Conservation (phyloP, 2,113 vertebrate species). For the Catharus minimus region DNA sequence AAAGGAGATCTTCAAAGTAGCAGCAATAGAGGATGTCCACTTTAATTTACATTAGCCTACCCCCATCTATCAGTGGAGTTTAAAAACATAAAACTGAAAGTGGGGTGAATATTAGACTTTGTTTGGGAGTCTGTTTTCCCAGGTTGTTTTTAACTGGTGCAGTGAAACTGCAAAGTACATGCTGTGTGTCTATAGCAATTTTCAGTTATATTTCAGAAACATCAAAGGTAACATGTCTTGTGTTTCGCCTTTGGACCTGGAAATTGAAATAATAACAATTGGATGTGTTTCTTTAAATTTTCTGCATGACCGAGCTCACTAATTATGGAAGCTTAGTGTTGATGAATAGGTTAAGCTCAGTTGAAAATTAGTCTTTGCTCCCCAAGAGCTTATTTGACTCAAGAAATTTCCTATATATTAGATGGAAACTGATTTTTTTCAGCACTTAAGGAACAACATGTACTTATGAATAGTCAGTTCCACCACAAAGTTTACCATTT, state of each 20-base stretch:
- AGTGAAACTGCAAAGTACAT: not conserved
- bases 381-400: constrained; percentile 33
- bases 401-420: constrained; percentile 18
- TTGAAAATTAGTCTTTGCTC: constrained; percentile 38
- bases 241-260: constrained; percentile 35
- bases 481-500: constrained; percentile 26
- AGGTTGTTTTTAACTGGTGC: not conserved
- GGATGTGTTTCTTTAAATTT: constrained; percentile 19
- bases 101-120: not conserved
- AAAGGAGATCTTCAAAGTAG: not conserved
- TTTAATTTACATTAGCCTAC: not conserved
- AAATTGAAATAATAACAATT: constrained; percentile 24
- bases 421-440: constrained; percentile 32
- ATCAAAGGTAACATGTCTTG: not conserved
- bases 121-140: not conserved
- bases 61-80: not conserved
- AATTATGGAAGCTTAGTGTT: constrained; percentile 46
- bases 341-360: constrained; percentile 46
- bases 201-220: constrained; percentile 43
- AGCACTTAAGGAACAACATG: not conserved
- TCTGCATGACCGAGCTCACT: constrained; percentile 2
- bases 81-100: not conserved
- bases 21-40: not conserved
- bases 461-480: constrained; percentile 13
- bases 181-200: not conserved